phyloP scores from a whole-genome alignment of 2,797 vertebrate genomes.

The Zalophus californianus region DNA sequence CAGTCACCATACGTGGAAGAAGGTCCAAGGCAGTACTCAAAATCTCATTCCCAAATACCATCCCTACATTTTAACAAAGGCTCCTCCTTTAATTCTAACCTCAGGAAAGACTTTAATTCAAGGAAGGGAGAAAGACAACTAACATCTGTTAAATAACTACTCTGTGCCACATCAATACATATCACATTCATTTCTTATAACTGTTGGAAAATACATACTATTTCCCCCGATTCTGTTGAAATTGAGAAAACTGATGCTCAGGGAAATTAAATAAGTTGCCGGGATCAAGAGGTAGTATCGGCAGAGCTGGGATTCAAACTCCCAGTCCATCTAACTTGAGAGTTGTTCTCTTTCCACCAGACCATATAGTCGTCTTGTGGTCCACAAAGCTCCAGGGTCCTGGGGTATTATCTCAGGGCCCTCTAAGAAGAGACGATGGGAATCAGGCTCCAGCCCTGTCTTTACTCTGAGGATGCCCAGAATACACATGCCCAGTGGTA shows the following conservation, averaged over 20 bases:
- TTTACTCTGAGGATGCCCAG: background rate
- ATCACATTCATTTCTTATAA: background rate
- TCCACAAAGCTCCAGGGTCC: background rate
- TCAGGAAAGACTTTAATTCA: background rate
- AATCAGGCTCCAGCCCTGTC: background rate
- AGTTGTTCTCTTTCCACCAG: background rate
- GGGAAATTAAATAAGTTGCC: constrained; percentile 42
- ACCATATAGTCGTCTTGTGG: background rate
- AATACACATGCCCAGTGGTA: background rate
- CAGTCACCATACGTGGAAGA: background rate
- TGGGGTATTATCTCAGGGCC: background rate
- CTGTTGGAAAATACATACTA: background rate
- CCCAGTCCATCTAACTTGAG: background rate
- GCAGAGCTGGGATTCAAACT: background rate
- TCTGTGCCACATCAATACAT: background rate
- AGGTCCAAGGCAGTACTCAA: background rate
- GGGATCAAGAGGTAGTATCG: background rate
- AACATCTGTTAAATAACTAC: background rate
- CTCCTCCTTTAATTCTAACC: background rate
- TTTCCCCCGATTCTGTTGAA: background rate
- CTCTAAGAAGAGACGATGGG: background rate
- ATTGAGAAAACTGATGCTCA: background rate
- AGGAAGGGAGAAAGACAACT: background rate
- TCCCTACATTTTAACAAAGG: background rate
- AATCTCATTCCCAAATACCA: background rate